Conservation (phyloP, 2,113 vertebrate genomes). For the Chamaea fasciata region DNA sequence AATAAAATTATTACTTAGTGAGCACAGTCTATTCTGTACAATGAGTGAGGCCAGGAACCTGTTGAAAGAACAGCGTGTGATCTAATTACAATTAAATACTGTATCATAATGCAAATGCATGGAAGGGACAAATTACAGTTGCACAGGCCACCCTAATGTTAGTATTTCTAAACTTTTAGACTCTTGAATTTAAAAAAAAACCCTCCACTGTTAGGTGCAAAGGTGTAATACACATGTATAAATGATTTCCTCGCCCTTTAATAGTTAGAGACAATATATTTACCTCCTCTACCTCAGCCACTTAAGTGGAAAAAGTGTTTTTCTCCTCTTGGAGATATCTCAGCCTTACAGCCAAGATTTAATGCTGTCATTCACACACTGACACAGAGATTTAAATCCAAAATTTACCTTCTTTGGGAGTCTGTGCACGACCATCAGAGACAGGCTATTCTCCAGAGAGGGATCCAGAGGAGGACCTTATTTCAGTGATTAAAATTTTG, state of each 20-base stretch:
- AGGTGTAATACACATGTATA: background rate
- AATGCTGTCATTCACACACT: background rate
- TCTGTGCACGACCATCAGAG: background rate
- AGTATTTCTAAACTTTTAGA: background rate
- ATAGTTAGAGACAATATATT: background rate
- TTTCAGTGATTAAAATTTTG: background rate
- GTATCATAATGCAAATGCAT: background rate
- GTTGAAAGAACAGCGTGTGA: background rate
- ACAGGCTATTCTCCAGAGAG: background rate
- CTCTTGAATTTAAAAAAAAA: background rate
- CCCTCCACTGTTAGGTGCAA: background rate
- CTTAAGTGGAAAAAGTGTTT: background rate
- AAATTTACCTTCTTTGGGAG: background rate
- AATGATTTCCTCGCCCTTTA: background rate
- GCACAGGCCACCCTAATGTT: background rate
- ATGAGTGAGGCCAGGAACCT: background rate
- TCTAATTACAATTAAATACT: conserved; percentile 12
- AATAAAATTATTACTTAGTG: conserved; percentile 16
- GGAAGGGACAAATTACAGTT: background rate
- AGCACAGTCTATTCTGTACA: background rate
- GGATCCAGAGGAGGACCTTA: background rate
- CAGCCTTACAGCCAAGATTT: background rate
- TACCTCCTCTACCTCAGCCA: background rate
- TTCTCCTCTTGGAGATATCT: background rate
- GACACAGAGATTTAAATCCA: background rate